Percentiles rank a stretch among this genome's conserved stretches.
phyloP scores from a whole-genome alignment of 2,888 invertebrate species.

The Lycaena phlaeas region DNA sequence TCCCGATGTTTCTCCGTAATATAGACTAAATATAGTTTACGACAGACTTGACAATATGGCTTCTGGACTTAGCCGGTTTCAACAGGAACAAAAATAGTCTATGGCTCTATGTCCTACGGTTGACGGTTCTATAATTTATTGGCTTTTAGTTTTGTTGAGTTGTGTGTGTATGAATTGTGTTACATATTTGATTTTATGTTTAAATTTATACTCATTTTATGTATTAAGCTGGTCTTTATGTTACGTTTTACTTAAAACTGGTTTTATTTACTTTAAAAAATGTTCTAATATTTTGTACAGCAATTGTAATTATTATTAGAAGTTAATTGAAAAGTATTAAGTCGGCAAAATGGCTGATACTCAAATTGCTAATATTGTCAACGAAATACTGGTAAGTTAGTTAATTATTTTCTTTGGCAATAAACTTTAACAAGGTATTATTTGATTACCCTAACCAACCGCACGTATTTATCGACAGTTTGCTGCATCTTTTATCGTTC shows the following conservation, averaged over 20 bases:
- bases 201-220: background rate
- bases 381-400: constrained; percentile 76
- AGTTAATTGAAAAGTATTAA: constrained; percentile 7
- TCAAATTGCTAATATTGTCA: constrained; percentile 76
- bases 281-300: background rate
- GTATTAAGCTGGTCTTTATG: background rate
- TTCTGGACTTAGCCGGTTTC: no score
- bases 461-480: no score
- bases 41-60: no score
- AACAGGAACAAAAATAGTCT: background rate
- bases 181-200: background rate
- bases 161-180: background rate
- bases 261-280: background rate
- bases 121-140: no score
- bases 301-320: background rate
- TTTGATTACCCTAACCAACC: no score
- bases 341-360: constrained; percentile 69
- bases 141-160: background rate
- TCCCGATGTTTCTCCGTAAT: no score
- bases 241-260: background rate
- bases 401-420: background rate
- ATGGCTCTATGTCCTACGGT: background rate
- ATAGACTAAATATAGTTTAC: no score
- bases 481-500: no score
- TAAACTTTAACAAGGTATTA: no score